A percentile compares a stretch with the other conserved stretches of the same genome.
Conservation (phyloP, 2,113 vertebrate genomes). For the Dicrurus megarhynchus region DNA sequence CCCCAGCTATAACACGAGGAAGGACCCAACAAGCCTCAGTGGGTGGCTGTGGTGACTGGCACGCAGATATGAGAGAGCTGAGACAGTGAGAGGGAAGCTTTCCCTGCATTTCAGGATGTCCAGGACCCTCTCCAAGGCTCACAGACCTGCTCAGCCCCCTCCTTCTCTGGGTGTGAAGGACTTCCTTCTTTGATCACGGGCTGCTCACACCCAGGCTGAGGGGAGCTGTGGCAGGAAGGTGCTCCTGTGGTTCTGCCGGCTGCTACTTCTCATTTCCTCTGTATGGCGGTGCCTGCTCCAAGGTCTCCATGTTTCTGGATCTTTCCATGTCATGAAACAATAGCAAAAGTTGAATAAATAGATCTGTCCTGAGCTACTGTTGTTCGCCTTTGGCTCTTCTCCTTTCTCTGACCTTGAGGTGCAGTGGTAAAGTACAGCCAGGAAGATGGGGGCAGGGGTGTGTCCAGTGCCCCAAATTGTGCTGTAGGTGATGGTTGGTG, state of each 20-base stretch:
- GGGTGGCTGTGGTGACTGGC: neutral
- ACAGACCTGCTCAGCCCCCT: neutral
- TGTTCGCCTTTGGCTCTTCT: neutral
- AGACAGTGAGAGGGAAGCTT: neutral
- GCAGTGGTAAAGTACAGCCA: neutral
- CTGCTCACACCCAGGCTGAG: neutral
- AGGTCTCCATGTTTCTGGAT: conserved; percentile 42
- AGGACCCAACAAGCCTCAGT: neutral
- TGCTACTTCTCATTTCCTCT: neutral
- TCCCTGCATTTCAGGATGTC: neutral
- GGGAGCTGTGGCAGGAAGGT: neutral
- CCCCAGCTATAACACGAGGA: neutral
- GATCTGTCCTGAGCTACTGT: neutral
- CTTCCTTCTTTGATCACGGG: neutral
- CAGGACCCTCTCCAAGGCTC: neutral
- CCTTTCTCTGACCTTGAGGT: conserved; percentile 66
- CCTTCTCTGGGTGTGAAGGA: neutral
- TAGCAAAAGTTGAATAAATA: neutral
- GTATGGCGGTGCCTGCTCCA: neutral
- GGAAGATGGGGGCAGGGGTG: neutral
- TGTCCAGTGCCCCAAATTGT: neutral
- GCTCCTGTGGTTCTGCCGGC: neutral
- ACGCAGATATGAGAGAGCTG: neutral
- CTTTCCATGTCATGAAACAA: neutral
- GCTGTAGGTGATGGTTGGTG: neutral